Base-by-base conservation (phyloP, 2,888 invertebrate species). In the Lamellibrachia columna region DNA sequence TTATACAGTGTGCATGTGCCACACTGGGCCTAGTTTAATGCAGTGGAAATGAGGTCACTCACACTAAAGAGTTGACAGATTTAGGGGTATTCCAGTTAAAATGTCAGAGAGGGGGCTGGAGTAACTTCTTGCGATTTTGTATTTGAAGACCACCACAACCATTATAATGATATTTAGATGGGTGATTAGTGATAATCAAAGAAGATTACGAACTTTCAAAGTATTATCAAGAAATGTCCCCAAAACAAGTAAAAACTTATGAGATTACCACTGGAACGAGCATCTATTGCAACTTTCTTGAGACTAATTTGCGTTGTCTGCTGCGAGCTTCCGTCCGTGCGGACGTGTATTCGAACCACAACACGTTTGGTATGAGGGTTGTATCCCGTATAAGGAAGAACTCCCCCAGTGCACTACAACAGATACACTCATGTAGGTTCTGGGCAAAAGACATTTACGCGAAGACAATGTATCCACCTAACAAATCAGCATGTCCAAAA, bases 271-370 rank as follows among this genome's bases (percentile, higher is more conserved):
- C 3, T 15, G 60, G 11, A 11, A 40, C 40, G 40, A 15, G 22
- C n/a, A n/a, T 75, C 75, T 75, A 75, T n/a, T 75, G 75, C n/a
- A 4, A 22, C 75, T 75, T 75, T 22, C 75, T 22, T 15, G 75
- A 75, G 22, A 75, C 22, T n/a, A 75, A 75, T 15, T 93, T 94
- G 60, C 94, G 92, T 28, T 93, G 94, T 92, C 94, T 90, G 91
- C 91, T 94, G 28, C 94, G 55, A n/a, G 93, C 93, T 91, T 94
- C 94, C 9, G 91, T 93, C 53, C 94, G 93, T 28, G 98, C 98
- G 94, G 98, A 98, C 53, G 98, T 98, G 96, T 99, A 99, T 96
- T 99, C 98, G 96, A 99, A 99, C 98, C 98, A 98, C 94, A 98
- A 96, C 40, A 99, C 98, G 96, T 99, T 98, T 53, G 98, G 98